These are phyloP conservation scores for Heliconius erato DNA, from an alignment of 2,888 invertebrate species.

Conservation along the genomic window DNA sequence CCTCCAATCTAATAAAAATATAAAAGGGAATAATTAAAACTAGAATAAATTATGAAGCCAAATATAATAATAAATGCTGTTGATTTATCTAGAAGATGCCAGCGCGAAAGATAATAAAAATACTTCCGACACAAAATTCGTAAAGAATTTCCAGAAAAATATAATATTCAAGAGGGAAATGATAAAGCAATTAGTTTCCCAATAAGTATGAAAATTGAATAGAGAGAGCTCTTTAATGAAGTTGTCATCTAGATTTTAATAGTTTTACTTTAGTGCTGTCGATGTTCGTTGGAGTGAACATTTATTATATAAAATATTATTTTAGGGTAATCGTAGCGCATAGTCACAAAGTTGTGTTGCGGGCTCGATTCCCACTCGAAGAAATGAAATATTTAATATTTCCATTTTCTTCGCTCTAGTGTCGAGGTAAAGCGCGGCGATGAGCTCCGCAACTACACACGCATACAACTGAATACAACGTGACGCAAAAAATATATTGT, in stretches of 20 bases:
- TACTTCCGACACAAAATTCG: neutral
- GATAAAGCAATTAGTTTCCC: conserved; percentile 6
- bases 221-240: conserved; percentile 6
- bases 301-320: neutral
- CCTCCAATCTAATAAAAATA: too few relatives aligned
- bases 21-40: too few relatives aligned
- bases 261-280: neutral
- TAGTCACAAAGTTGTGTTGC: neutral
- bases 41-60: too few relatives aligned
- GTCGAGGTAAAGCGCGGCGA: too few relatives aligned
- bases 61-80: too few relatives aligned
- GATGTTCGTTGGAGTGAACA: neutral
- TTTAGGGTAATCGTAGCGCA: too few relatives aligned
- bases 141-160: neutral
- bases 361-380: neutral
- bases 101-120: neutral
- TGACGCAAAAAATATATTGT: too few relatives aligned
- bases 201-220: conserved; percentile 17
- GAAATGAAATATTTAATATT: too few relatives aligned
- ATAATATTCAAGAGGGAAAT: neutral
- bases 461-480: too few relatives aligned
- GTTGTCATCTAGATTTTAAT: conserved; percentile 17
- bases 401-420: too few relatives aligned
- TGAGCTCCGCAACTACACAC: too few relatives aligned
- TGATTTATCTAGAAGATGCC: neutral